Conservation (phyloP, 2,113 vertebrate genomes). For the Numida meleagris region DNA sequence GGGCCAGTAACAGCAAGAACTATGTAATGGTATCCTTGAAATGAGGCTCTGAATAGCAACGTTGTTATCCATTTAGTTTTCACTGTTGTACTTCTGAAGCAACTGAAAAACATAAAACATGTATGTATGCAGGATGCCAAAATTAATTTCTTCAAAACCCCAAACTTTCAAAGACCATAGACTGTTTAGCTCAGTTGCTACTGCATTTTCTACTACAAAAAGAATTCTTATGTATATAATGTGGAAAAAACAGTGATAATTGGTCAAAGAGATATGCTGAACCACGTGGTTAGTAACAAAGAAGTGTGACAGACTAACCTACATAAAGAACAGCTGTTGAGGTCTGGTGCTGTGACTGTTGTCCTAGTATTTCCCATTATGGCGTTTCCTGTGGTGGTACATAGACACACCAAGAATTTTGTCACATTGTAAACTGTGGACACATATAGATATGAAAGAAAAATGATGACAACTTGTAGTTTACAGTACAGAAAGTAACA, state of each 20-base stretch:
- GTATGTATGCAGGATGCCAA: neutral
- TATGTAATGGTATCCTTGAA: neutral
- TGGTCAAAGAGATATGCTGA: neutral
- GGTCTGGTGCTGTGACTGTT: neutral
- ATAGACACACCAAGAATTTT: neutral
- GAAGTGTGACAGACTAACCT: neutral
- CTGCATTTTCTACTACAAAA: neutral
- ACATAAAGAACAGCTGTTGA: neutral
- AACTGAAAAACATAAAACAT: neutral
- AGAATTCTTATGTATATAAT: no score
- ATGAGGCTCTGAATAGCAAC: neutral
- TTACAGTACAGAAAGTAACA: neutral
- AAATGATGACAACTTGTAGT: neutral
- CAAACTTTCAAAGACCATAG: neutral
- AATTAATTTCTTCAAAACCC: neutral
- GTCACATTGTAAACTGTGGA: neutral
- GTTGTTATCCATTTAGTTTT: neutral
- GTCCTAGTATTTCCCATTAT: neutral
- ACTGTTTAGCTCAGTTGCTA: neutral
- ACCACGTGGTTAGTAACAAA: neutral
- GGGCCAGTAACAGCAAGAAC: neutral
- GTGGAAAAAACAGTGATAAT: neutral
- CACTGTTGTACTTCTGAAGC: neutral
- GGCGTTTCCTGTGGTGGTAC: neutral
- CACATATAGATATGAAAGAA: neutral